Conservation (phyloP, 2,888 invertebrate genomes). For the Ashinkailepas kermadecensis region DNA sequence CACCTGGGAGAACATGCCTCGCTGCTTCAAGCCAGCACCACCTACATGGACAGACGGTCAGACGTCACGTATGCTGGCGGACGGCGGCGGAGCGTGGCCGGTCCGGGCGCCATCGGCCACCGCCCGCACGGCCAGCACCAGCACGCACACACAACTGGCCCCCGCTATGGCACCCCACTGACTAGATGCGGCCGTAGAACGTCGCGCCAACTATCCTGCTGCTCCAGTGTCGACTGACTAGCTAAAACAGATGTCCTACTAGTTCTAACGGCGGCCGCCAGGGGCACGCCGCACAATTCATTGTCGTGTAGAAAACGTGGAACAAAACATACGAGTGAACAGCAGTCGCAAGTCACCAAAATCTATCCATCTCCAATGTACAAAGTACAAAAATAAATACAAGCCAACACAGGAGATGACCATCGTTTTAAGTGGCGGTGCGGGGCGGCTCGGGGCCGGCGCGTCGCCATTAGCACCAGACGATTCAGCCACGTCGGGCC, state of each 20-base stretch:
- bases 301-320: not conserved
- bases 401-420: not conserved
- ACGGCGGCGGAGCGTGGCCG: not conserved
- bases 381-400: conserved; percentile 20
- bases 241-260: not conserved
- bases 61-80: not conserved
- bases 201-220: not conserved
- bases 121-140: not conserved
- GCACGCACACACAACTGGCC: conserved; percentile 1
- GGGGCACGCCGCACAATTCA: not conserved
- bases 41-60: conserved; percentile 5
- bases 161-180: conserved; percentile 11
- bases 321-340: conserved; percentile 8
- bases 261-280: not conserved
- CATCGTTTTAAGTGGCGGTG: not conserved
- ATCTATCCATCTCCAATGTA: not conserved
- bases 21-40: not conserved
- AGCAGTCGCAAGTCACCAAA: not conserved
- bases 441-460: not conserved
- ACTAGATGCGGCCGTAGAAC: not conserved
- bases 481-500: not conserved
- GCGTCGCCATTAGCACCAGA: not conserved
- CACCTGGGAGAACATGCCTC: not conserved
- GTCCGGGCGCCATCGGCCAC: not conserved
- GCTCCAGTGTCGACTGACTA: not conserved